Evolutionary conservation across 2,113 vertebrate genomes (phyloP), one percentile per base, ranked within the genome.

Genomic region (Onychostoma macrolepis): DNA sequence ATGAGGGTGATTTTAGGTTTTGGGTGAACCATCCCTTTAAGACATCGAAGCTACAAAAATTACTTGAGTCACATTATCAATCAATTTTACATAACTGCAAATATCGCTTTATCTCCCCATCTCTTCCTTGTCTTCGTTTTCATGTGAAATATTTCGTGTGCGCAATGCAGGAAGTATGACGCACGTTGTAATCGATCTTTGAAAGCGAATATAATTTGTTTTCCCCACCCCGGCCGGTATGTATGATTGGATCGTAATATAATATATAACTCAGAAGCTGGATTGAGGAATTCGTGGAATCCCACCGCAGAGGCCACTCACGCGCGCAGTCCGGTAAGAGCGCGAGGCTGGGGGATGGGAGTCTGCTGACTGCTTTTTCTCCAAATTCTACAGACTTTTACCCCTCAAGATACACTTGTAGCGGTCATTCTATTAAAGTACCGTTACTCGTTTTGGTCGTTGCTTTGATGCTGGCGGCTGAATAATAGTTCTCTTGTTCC

Each of bases 211-310:
- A 8, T n/a, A 33, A 63, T 36, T 74, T 10, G 21, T 41, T 7
- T 28, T n/a, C n/a, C n/a, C n/a, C n/a, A 0, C 15, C 53, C 8
- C 0, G 19, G 6, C 10, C 33, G 4, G 6, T 45, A 19, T 76
- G n/a, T 48, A 9, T 28, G 15, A 19, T 41, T 28, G 2, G 7
- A 28, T 26, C 24, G 17, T 26, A 26, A 28, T 48, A 15, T 83
- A 80, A n/a, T n/a, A 80, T 28, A 19, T 48, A 79, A 30, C 30
- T 48, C 36, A 3, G 43, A 30, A 50, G 75, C 7, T 53, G 41
- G 43, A 6, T 21, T 36, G 8, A 84, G 79, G 83, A 87, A 89
- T 87, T 80, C n/a, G 41, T 56, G 80, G 86, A 81, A 84, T 91
- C 72, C 67, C 10, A 36, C 30, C 43, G 74, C 38, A 33, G 80